Evolutionary conservation across 1,140 invertebrate genomes (phyloP), one percentile per base, ranked within the genome.

Genomic region (Chrysopa pallens): DNA sequence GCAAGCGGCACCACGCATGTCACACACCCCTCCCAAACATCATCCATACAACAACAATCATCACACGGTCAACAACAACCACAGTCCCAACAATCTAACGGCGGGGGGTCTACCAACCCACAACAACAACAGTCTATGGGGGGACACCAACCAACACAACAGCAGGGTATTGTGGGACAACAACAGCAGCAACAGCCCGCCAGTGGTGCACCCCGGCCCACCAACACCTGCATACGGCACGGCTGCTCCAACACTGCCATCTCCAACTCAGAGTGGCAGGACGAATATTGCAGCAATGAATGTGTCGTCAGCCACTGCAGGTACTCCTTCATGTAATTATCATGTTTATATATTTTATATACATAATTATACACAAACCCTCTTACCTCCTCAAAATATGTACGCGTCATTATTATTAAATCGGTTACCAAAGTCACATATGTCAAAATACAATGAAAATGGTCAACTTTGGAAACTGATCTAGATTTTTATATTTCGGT

Each of bases 241-340:
- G 90, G 91, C 39, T 96, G 91, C 62, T 76, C 75, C 28, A 95
- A 95, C 65, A 76, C 77, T 35, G 88, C 89, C 37, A 80, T 93
- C 49, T 76, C 87, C 36, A 93, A 87, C 65, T 78, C 81, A 40
- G 89, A 93, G 63, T 96, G 91, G 91, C 91, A 95, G 60, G 84
- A 91, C 59, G 90, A 95, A 64, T 97, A 94, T 62, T 97, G 92
- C 66, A 91, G 86, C 61, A 93, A 92, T 67, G 90, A 96, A 60
- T 97, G 92, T 69, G 91, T 94, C 46, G 88, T 94, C 51, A 88
- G 80, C 57, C 91, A 97, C 64, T 95, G 91, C 76, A 84, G 80
- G 79, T 82, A 64, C 60, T 40, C 60, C 43, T 45, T 47, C 49
- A 23, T 46, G 46, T 48, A 44, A 12, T 42, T 42, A 28, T 27